These are phyloP conservation scores for Epinotia ramella DNA, from an alignment of 2,888 invertebrate genomes.

Conservation along the genomic window DNA sequence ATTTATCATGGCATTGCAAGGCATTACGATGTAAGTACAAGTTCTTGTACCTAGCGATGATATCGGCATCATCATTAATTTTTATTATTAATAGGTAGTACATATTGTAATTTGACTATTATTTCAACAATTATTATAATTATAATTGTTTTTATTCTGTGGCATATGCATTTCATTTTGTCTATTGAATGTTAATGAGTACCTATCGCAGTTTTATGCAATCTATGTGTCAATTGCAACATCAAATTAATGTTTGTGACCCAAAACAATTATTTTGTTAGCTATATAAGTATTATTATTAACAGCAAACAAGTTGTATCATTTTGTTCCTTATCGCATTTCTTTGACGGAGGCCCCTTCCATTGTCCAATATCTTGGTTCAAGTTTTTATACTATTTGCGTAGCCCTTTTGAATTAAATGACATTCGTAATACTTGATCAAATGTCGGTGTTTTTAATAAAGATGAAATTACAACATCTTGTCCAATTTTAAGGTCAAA, in stretches of 20 bases:
- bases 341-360: too few relatives aligned
- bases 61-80: not conserved
- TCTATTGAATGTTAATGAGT: not conserved
- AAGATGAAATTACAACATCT: too few relatives aligned
- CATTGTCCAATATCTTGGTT: too few relatives aligned
- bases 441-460: too few relatives aligned
- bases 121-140: not conserved
- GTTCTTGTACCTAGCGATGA: not conserved
- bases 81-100: not conserved
- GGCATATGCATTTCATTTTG: not conserved
- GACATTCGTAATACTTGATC: too few relatives aligned
- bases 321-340: slow-evolving; percentile 8
- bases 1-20: not conserved
- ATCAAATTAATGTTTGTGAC: not conserved
- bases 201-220: slow-evolving; percentile 2
- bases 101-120: not conserved
- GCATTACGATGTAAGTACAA: slow-evolving; percentile 1
- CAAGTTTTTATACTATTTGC: too few relatives aligned
- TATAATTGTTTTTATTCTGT: not conserved
- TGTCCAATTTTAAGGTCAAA: too few relatives aligned
- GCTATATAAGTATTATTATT: not conserved
- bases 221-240: not conserved
- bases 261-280: not conserved
- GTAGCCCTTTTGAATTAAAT: too few relatives aligned
- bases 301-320: slow-evolving; percentile 10